Evolutionary conservation across 2,888 invertebrate genomes (phyloP), one percentile per base, ranked within the genome.

Genomic region (Lagria hirta): DNA sequence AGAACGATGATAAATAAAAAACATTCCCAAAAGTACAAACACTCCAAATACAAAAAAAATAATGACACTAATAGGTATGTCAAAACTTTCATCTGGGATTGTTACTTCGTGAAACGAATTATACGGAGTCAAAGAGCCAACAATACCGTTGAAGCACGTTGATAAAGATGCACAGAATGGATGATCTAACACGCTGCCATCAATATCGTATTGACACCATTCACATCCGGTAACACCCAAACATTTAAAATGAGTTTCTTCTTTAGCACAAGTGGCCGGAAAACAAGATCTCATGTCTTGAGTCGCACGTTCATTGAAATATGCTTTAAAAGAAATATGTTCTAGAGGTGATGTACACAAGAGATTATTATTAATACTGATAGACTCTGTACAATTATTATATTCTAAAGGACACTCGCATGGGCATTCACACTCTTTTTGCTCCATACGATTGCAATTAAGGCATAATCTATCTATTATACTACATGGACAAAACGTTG

Each of bases 391-490:
- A 37, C 66, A 65, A n/a, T 57, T 59, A 21, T 61, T 62, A 15
- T 63, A 49, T 49, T 64, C 62, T 40, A 72, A 53, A 1, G 78
- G 85, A 64, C 95, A 95, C 69, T 95, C 93, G 67, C 95, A 95
- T 0, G 95, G 95, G 64, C 95, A 95, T 69, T 95, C 95, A 60
- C 95, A 95, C 65, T 94, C 93, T 2, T 84, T 87, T 71, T 91
- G 92, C 66, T 94, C 95, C 89, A 94, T 92, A 30, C 93, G 81
- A 66, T 91, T 86, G 67, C 95, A 95, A 67, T 94, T 94, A 14
- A 95, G 76, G 66, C 95, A 95, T 2, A 88, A 76, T 2, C 92
- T 81, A 68, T 93, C 89, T 40, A 84, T 86, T 72, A 88, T 89
- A 64, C 90, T 93, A 67, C 95, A 95, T 0, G 95, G 94, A 64